Conservation (phyloP, 2,797 vertebrate species). For the Acropternis orthonyx region DNA sequence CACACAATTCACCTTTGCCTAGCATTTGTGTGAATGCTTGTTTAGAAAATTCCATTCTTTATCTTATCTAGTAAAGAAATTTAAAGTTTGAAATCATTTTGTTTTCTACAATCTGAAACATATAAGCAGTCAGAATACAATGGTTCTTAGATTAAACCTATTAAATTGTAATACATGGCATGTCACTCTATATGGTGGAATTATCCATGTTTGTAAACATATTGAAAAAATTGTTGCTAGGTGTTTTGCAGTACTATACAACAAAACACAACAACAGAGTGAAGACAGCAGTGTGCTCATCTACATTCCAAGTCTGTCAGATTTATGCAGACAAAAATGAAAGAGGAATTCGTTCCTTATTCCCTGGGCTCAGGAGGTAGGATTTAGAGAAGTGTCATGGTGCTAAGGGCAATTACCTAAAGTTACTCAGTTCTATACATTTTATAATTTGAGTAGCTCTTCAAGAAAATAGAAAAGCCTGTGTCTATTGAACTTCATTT, state of each 20-base stretch:
- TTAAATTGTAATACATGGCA: neutral
- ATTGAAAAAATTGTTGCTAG: neutral
- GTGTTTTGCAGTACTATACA: neutral
- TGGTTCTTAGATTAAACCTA: neutral
- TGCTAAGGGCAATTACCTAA: neutral
- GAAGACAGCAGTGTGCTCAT: neutral
- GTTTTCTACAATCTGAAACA: neutral
- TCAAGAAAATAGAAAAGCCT: neutral
- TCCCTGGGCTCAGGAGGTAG: neutral
- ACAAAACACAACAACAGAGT: neutral
- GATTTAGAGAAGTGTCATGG: neutral
- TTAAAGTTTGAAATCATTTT: neutral
- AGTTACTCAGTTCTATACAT: neutral
- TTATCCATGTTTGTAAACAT: neutral
- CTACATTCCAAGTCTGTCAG: neutral
- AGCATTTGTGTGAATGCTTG: neutral
- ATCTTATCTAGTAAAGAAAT: neutral
- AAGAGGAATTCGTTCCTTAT: neutral
- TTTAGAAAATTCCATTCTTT: neutral
- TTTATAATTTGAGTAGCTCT: neutral
- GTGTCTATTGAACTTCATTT: neutral
- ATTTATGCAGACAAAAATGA: neutral
- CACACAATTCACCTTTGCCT: neutral
- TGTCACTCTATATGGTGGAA: fast-evolving
- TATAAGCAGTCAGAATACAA: neutral